Conservation (phyloP, 2,888 invertebrate genomes). For the Homarus gammarus region DNA sequence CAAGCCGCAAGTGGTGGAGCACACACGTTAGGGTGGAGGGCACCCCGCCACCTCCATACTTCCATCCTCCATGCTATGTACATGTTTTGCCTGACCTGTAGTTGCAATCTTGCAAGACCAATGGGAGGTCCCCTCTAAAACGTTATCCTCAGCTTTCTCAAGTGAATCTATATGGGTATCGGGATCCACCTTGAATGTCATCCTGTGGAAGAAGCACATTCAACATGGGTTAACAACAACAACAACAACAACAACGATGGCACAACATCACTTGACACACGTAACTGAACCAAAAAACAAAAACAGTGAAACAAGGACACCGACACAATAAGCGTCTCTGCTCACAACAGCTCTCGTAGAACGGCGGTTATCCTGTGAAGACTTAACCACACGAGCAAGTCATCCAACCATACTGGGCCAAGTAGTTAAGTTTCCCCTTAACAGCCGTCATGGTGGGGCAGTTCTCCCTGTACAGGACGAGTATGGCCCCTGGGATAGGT, state of each 20-base stretch:
- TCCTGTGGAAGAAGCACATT: slow-evolving; percentile 83
- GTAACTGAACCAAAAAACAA: slow-evolving; percentile 69
- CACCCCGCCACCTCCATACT: slow-evolving; percentile 47
- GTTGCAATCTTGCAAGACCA: slow-evolving; percentile 99
- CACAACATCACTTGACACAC: slow-evolving; percentile 69
- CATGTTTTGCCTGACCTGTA: slow-evolving; percentile 87
- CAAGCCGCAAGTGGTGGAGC: not conserved
- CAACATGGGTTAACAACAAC: slow-evolving; percentile 79
- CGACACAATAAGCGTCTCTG: slow-evolving; percentile 32
- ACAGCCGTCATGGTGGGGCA: no score
- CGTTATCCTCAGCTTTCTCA: slow-evolving; percentile 98
- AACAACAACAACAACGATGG: slow-evolving; percentile 78
- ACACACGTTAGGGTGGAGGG: slow-evolving; percentile 15
- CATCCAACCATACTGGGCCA: not conserved
- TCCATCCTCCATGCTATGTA: slow-evolving; percentile 71
- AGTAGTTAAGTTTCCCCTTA: no score
- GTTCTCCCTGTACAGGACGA: no score
- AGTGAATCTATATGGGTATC: slow-evolving; percentile 98
- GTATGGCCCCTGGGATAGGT: not conserved
- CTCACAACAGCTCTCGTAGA: slow-evolving; percentile 15
- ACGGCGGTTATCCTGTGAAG: slow-evolving; percentile 5
- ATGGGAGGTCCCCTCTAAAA: slow-evolving; percentile 99
- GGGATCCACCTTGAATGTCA: slow-evolving; percentile 97
- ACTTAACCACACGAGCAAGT: not conserved
- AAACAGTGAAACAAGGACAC: slow-evolving; percentile 67